Base-by-base conservation (phyloP, 2,797 vertebrate genomes). In the Chelon labrosus region DNA sequence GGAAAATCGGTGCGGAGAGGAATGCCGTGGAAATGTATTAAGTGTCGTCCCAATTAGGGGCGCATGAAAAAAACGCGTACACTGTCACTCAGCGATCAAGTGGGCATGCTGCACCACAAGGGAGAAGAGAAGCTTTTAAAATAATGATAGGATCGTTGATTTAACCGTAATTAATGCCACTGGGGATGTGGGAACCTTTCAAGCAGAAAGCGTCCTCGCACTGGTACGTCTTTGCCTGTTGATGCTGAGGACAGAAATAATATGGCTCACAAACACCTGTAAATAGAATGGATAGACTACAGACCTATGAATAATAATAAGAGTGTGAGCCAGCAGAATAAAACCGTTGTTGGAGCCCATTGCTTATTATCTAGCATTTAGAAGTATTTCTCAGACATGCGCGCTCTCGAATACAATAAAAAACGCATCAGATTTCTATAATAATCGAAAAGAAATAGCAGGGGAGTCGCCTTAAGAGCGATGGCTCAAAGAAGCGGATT, bases 21-120 rank as follows among this genome's bases (percentile, higher is more conserved):
- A 27, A n/a, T 47, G n/a, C 2, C 69, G 8, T 39, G 8, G n/a
- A 60, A 55, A 60, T 70, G 1, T 20, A 19, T 58, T 2, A 49
- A 39, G 10, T 27, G 5, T 16, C 22, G 62, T 75, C 1, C 11
- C 22, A 59, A 58, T 70, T 65, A 57, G 31, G 37, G 64, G 19
- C 19, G 2, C 27, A 39, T 19, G 9, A 25, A 65, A 17, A 60
- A 22, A 60, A 22, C 62, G 60, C 22, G 54, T 35, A 65, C 16
- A 63, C 56, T 59, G 62, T 65, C 9, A 37, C 25, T 72, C 22
- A 42, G 50, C 60, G 41, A 75, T 80, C 17, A 63, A 44, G 37
- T 68, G 17, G 13, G n/a, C 10, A 35, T 44, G 3, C 20, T 51
- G 17, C 56, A n/a, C 7, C n/a, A 20, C 22, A 44, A 49, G 38